Evolutionary conservation across 30 jellyfish, hydroid and myxozoan genomes (phyloP).

Genomic region (Hydractinia symbiolongicarpus): DNA sequence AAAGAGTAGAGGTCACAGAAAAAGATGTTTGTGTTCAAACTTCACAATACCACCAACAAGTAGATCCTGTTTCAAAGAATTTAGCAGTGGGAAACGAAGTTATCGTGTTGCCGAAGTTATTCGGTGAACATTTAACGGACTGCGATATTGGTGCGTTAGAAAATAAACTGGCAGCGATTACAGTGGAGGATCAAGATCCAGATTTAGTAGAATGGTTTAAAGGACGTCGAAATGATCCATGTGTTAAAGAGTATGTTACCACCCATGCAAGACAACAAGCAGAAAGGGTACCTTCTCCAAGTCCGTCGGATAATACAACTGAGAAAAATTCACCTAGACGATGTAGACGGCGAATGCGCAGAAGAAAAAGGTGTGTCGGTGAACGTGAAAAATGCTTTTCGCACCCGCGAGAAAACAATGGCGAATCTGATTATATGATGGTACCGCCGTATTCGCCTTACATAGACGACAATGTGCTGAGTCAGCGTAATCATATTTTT

Average conservation of each 20-base stretch:
- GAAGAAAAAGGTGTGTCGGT: too few species aligned
- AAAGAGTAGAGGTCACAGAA: neutral
- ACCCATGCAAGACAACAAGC: slow-evolving; percentile 47
- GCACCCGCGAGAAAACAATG: too few species aligned
- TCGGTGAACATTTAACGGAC: neutral
- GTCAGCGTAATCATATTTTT: neutral
- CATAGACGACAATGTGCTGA: neutral
- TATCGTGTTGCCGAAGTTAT: neutral
- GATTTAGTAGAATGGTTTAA: slow-evolving; percentile 54
- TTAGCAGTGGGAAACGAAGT: too few species aligned
- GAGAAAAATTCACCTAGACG: too few species aligned
- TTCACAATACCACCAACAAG: too few species aligned
- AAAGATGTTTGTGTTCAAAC: neutral
- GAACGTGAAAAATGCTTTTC: too few species aligned
- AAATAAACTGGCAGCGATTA: neutral
- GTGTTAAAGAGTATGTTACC: slow-evolving; percentile 46
- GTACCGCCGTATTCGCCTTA: slow-evolving; percentile 1
- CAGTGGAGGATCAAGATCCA: neutral
- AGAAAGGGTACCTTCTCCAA: slow-evolving; percentile 39
- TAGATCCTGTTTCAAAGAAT: too few species aligned
- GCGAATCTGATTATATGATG: neutral
- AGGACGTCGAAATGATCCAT: slow-evolving; percentile 41
- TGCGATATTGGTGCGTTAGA: slow-evolving; percentile 10
- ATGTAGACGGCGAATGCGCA: too few species aligned
- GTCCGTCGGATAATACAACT: neutral